Conservation (phyloP, 1,140 invertebrate species). For the Drosophila nebulosa region DNA sequence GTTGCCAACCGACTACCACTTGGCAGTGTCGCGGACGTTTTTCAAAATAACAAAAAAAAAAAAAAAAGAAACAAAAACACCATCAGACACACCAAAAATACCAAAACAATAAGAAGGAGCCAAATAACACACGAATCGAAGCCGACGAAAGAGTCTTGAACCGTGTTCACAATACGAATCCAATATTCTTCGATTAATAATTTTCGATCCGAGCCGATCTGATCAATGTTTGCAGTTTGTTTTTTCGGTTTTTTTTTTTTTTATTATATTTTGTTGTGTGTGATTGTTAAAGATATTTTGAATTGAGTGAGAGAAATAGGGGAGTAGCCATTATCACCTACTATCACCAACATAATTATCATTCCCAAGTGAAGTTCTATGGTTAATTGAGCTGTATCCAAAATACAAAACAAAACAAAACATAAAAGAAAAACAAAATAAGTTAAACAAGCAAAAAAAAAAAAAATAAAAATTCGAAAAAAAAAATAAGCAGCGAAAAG, state of each 20-base stretch:
- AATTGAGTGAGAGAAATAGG: neutral
- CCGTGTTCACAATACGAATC: neutral
- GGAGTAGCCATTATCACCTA: neutral
- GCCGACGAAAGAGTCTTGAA: neutral
- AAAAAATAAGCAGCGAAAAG: conserved; percentile 70
- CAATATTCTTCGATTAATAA: too few relatives aligned
- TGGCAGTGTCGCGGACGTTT: conserved; percentile 30
- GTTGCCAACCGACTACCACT: conserved; percentile 39
- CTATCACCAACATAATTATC: neutral
- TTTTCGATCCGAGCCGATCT: neutral
- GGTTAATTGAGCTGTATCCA: neutral
- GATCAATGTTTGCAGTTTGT: neutral
- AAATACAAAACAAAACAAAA: neutral
- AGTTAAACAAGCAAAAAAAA: neutral
- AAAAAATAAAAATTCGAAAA: neutral
- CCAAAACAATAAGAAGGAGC: neutral
- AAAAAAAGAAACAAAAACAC: too few relatives aligned
- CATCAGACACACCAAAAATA: neutral
- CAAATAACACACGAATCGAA: too few relatives aligned
- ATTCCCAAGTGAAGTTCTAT: neutral
- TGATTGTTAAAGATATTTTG: neutral
- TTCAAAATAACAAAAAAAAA: too few relatives aligned
- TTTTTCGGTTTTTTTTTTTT: neutral
- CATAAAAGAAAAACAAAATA: neutral
- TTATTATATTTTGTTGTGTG: neutral